Base-by-base conservation (phyloP, 2,113 vertebrate genomes). In the Willisornis vidua region DNA sequence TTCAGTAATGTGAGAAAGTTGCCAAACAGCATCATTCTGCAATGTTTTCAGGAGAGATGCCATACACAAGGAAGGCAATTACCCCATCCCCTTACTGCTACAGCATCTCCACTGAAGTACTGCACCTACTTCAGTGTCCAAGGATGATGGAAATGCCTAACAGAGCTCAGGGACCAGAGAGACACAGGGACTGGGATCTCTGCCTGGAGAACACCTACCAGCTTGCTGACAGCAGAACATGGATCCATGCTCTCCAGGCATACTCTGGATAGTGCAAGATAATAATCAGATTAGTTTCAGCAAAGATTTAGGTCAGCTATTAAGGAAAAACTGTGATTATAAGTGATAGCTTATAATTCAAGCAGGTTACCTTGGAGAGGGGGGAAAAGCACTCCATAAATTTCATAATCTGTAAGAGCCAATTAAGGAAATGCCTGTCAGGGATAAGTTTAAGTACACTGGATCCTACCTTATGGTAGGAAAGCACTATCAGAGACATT, bases 261-360 rank as follows among this genome's bases (percentile, higher is more conserved):
- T 29, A 7, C n/a, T 25, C 61, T 55, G 65, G 23, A 24, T 1
- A 86, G 19, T 2, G 3, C 12, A 71, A 52, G 39, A 35, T 55
- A 89, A 95, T 85, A 89, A 90, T 63, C 86, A 85, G 74, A 84
- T 95, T 94, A 49, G 41, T 89, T 79, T 62, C 71, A 85, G 62
- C 41, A 57, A 57, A 84, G 91, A 94, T 93, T 82, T 76, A 91
- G 74, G 87, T 94, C 85, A 94, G 68, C 73, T 89, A 35, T 48
- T 61, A 94, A 72, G 66, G 57, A 89, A 95, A 94, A 95, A 57
- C 35, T 89, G 24, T 48, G 68, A 63, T 65, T 55, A 9, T 55
- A 62, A 55, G 13, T 14, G 49, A 89, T 23, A 59, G 43, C 51
- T 74, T 78, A 96, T 89, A 73, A 82, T 3, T 41, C 61, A 54